These are phyloP conservation scores for Actinia equina DNA, from an alignment of 64 coral and sea anemone genomes.

Conservation along the genomic window DNA sequence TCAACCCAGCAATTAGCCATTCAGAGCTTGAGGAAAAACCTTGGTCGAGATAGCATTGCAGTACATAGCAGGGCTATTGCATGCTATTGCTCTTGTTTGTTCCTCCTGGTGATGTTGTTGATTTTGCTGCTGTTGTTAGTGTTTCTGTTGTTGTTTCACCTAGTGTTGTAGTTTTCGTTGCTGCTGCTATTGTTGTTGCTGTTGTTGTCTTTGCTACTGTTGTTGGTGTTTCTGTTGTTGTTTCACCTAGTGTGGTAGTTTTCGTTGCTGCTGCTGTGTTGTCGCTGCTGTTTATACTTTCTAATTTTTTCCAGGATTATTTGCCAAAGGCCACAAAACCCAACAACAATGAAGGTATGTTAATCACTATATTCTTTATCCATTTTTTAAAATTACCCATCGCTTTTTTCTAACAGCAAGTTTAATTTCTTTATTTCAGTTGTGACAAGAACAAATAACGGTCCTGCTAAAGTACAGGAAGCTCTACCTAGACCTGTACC, in stretches of 20 bases:
- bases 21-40: too few species aligned
- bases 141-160: background rate
- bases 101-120: too few species aligned
- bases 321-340: background rate
- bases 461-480: slow-evolving; percentile 38
- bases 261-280: background rate
- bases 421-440: background rate
- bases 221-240: background rate
- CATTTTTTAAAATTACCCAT: background rate
- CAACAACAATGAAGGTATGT: slow-evolving; percentile 4
- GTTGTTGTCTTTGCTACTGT: background rate
- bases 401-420: background rate
- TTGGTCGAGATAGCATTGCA: too few species aligned
- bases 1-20: too few species aligned
- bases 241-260: background rate
- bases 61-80: too few species aligned
- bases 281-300: background rate
- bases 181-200: background rate
- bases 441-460: slow-evolving; percentile 22
- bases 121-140: background rate
- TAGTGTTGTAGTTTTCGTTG: background rate
- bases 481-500: slow-evolving; percentile 83
- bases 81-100: too few species aligned
- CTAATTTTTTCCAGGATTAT: slow-evolving; percentile 4
- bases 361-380: background rate